These are phyloP conservation scores for Syngnathoides biaculeatus DNA, from an alignment of 2,113 vertebrate genomes.

Conservation along the genomic window DNA sequence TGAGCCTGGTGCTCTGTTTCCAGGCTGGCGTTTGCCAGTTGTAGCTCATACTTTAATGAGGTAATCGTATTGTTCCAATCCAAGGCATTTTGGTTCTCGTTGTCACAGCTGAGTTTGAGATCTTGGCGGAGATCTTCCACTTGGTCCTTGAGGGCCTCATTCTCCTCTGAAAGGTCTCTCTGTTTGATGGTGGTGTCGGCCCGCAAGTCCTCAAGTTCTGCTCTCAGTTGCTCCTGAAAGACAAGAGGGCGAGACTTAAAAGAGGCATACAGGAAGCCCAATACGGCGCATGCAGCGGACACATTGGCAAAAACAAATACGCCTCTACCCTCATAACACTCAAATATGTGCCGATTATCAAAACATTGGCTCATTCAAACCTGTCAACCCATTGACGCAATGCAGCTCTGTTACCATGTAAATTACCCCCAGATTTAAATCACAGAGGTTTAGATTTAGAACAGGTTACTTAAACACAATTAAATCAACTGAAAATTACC, in stretches of 20 bases:
- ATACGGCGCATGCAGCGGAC: neutral
- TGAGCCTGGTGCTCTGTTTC: conserved; percentile 81
- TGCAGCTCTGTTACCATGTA: no score
- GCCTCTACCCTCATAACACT: no score
- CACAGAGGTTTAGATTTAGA: neutral
- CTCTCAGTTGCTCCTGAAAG: conserved; percentile 81
- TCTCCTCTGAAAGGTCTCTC: conserved; percentile 78
- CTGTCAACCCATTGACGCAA: no score
- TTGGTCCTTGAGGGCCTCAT: conserved; percentile 80
- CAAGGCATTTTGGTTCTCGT: conserved; percentile 79
- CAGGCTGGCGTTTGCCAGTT: conserved; percentile 71
- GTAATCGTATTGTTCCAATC: conserved; percentile 80
- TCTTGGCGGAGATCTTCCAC: conserved; percentile 80
- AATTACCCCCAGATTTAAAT: neutral
- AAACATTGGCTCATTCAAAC: no score
- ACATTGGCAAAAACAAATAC: neutral
- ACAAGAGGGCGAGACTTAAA: conserved; percentile 52
- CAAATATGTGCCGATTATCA: no score
- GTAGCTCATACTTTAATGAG: conserved; percentile 76
- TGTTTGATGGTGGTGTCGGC: conserved; percentile 75
- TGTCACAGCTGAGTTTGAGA: conserved; percentile 81
- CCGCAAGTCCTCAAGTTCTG: conserved; percentile 76
- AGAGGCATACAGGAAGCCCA: neutral
- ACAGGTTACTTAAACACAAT: neutral
- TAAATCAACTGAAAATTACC: conserved; percentile 55